These are phyloP conservation scores for Drosophila subquinaria DNA, from an alignment of 2,888 invertebrate genomes.

Conservation along the genomic window DNA sequence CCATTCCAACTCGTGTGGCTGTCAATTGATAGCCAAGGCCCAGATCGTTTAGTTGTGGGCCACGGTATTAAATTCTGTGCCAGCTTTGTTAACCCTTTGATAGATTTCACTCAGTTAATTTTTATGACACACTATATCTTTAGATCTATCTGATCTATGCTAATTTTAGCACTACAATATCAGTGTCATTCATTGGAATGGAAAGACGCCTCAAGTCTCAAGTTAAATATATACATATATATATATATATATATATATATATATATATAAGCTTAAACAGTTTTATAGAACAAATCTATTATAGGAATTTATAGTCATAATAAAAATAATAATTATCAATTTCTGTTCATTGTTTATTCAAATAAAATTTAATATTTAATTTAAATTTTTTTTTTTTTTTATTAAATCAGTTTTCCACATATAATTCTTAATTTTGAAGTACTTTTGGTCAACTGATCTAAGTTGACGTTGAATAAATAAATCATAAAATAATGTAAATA, in stretches of 20 bases:
- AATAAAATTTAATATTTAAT: too few species aligned
- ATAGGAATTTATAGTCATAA: neutral
- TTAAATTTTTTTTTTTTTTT: too few species aligned
- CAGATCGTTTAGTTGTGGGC: constrained; percentile 19
- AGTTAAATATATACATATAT: neutral
- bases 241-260: neutral
- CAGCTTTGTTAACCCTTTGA: constrained; percentile 13
- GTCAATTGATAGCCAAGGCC: constrained; percentile 25
- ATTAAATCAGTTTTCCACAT: neutral
- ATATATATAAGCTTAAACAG: neutral
- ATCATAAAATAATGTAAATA: too few species aligned
- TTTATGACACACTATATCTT: constrained; percentile 1
- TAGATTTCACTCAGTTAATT: neutral
- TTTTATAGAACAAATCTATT: neutral
- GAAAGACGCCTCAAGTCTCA: neutral
- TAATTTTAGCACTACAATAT: neutral
- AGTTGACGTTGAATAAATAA: too few species aligned
- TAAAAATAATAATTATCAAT: neutral
- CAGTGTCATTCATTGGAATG: neutral
- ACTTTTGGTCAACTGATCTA: too few species aligned
- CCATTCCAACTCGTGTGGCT: constrained; percentile 2
- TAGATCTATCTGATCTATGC: neutral
- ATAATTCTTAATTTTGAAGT: too few species aligned
- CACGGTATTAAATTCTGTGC: constrained; percentile 19
- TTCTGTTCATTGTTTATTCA: too few species aligned